Base-by-base conservation (phyloP, 1,140 invertebrate species). In the Rhagoletis zephyria region DNA sequence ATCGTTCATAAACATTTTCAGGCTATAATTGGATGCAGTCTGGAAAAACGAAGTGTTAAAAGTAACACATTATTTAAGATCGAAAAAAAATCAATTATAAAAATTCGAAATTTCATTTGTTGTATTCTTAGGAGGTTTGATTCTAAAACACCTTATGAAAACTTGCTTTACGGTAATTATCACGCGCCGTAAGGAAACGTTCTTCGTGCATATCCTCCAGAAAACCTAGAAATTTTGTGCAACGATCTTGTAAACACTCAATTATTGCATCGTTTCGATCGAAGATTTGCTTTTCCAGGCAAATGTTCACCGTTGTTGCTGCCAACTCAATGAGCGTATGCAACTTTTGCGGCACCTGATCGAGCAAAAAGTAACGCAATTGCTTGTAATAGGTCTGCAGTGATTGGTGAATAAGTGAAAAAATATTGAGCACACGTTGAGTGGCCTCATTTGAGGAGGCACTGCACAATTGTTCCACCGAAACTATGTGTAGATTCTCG, bases 1-100 rank as follows among this genome's bases (percentile, higher is more conserved):
- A 6, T 91, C 91, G 64, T 92, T 92, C 6, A 92, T 89, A 63
- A 88, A 92, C 91, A 92, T 92, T 88, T 90, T 92, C 56, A 92
- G 90, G 81, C 92, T 90, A 48, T 90, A 92, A 14, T 89, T 90
- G 45, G 90, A 81, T 5, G 74, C 45, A 7, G 74, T 81, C 74
- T 81, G 74, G 14, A 74, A 48, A 42, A 74, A 64, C 56, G 7
- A 48, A 6, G 12, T 59, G 10, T 9, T 3, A 16, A 51, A 9
- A 30, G 3, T 30, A 42, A 77, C 10, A 67, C 40, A 42, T 67
- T 19, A 42, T 42, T 67, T 42, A 42, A 67, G 40, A 30, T 30
- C 30, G 30, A 30, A 30, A 30, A 7, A 67, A 67, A 9, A 19
- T 42, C 14, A 19, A 30, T 42, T 67, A 40, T 42, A 40, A 30